Base-by-base conservation (phyloP, 2,797 vertebrate genomes). In the Allobates femoralis region DNA sequence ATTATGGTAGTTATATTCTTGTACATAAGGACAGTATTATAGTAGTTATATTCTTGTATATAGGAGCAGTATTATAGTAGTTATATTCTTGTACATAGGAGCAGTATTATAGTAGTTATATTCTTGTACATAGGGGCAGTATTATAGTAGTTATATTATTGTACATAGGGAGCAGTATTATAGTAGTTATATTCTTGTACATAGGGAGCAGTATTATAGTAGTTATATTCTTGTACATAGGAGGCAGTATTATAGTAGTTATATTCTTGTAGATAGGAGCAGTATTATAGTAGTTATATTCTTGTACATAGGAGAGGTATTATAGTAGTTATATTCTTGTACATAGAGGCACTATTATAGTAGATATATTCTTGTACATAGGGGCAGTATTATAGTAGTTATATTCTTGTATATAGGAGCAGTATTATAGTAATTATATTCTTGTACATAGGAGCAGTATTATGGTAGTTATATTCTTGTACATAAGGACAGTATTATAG, bases 1-100 rank as follows among this genome's bases (percentile, higher is more conserved):
- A 60, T 60, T 60, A 60, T 60, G 26, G 58, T 60, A 60, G 58
- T n/a, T 60, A 60, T 60, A 60, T 60, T 60, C 58, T 60, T 60
- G 58, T 60, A 60, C 23, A 60, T 60, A 60, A n/a, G 58, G 23
- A n/a, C 58, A 60, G 58, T 60, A 60, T 60, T 60, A 60, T 60
- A 60, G 58, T 60, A 60, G 58, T 60, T 60, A 60, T 60, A 60
- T 60, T 60, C 58, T 60, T 60, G 58, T 60, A 60, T 10, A 60
- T 46, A 46, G 46, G 46, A 46, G 46, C 46, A 46, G 46, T 46
- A 46, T 46, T 46, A 46, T 46, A 46, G 46, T 46, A 46, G 46
- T 46, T 46, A 46, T 46, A 46, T 46, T 46, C 46, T 46, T 46
- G 46, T 46, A 46, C 11, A 46, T 46, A 46, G 46, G 46, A 11